Percentiles rank a stretch among this genome's conserved stretches.
phyloP scores from a whole-genome alignment of 1,140 invertebrate species.

The Diplogasteroides magnus region DNA sequence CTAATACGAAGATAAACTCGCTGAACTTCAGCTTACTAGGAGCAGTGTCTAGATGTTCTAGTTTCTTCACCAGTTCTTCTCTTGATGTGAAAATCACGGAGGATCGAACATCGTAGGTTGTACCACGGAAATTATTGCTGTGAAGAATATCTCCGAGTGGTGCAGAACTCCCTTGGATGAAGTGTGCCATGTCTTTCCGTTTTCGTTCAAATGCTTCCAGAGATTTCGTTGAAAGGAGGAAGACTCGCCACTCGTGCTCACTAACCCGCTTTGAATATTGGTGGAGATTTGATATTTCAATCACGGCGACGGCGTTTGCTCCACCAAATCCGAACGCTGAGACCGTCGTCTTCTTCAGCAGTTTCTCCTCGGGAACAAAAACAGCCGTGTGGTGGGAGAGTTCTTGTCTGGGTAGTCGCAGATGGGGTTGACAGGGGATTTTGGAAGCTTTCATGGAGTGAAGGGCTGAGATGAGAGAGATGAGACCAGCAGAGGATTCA shows the following conservation, averaged over 20 bases:
- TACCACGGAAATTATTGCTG: background rate
- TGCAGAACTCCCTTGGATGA: background rate
- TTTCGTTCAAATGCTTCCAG: background rate
- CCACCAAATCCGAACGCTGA: background rate
- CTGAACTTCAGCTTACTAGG: too few species aligned
- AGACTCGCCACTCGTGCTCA: background rate
- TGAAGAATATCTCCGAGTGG: background rate
- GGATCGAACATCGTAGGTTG: background rate
- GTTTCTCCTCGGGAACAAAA: background rate
- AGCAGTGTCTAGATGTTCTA: too few species aligned
- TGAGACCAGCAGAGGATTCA: background rate
- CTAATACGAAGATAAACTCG: too few species aligned
- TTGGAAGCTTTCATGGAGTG: background rate
- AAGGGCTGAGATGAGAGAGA: background rate
- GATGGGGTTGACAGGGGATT: background rate
- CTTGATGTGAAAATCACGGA: too few species aligned
- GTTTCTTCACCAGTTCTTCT: too few species aligned
- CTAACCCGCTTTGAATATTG: background rate
- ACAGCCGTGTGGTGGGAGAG: background rate
- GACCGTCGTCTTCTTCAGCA: background rate
- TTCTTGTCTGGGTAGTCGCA: background rate
- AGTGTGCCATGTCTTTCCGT: background rate
- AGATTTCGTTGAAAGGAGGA: background rate
- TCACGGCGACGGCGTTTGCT: background rate
- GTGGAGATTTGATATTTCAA: background rate